Conservation (phyloP, 2,113 vertebrate genomes). For the Merops nubicus region DNA sequence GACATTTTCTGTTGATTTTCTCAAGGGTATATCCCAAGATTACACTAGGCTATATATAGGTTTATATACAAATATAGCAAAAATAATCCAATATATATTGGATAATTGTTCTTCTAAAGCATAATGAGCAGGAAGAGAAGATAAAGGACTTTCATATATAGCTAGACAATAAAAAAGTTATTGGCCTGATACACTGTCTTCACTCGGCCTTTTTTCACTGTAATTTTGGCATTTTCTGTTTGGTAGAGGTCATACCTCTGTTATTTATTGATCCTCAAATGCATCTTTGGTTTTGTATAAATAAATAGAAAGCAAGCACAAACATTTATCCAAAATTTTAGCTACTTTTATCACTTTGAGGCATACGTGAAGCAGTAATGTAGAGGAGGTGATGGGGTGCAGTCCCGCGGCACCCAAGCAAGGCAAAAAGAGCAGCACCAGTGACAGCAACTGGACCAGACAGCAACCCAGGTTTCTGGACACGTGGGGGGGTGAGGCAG, state of each 20-base stretch:
- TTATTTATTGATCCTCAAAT: background rate
- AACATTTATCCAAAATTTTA: background rate
- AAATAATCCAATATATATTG: background rate
- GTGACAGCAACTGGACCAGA: background rate
- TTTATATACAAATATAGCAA: background rate
- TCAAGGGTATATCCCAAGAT: background rate
- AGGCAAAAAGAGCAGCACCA: background rate
- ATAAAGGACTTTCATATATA: background rate
- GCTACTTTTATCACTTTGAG: background rate
- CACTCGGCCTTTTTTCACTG: background rate
- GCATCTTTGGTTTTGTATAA: background rate
- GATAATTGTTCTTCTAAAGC: background rate
- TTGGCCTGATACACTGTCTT: background rate
- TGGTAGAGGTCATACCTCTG: background rate
- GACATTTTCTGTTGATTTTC: background rate
- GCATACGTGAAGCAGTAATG: background rate
- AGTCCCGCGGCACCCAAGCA: background rate
- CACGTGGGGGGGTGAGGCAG: background rate
- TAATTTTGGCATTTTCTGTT: background rate
- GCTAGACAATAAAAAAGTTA: background rate
- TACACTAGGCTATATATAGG: background rate
- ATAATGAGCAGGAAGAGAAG: background rate
- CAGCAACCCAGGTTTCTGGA: rapidly evolving
- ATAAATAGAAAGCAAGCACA: background rate
- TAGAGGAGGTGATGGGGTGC: rapidly evolving